Evolutionary conservation across 1,140 invertebrate genomes (phyloP).

Genomic region (Tenebrio molitor): DNA sequence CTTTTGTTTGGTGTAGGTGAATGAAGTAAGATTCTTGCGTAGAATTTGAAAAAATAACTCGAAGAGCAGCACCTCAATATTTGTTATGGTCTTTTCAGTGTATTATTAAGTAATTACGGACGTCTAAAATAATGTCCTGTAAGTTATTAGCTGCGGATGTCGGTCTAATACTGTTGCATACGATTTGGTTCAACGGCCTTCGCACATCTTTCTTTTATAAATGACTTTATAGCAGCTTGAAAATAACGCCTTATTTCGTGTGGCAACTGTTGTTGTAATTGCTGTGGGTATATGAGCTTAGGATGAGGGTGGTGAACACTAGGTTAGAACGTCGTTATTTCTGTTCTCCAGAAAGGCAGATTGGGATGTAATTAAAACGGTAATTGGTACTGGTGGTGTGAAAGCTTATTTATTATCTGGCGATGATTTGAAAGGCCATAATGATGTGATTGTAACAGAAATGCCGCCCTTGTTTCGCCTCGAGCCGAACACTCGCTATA

Average conservation of each 20-base stretch:
- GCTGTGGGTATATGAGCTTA: neutral
- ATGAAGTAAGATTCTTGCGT: too few species aligned
- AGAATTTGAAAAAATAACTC: too few species aligned
- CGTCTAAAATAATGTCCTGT: neutral
- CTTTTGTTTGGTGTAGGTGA: too few species aligned
- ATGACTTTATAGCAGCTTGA: conserved; percentile 11
- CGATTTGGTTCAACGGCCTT: conserved; percentile 2
- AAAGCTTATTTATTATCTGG: conserved; percentile 45
- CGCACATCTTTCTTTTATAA: conserved; percentile 7
- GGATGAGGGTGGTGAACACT: neutral
- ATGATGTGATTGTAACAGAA: conserved; percentile 44
- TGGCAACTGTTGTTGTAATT: neutral
- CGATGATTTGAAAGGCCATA: conserved; percentile 43
- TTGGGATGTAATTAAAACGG: conserved; percentile 15
- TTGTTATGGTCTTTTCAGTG: conserved; percentile 21
- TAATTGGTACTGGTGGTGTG: conserved; percentile 33
- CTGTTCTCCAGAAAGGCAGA: neutral
- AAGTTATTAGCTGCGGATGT: neutral
- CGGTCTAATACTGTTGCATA: neutral
- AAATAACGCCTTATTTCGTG: conserved; percentile 22
- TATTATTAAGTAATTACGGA: conserved; percentile 34
- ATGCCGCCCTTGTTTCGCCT: conserved; percentile 43
- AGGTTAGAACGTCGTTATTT: conserved; percentile 7
- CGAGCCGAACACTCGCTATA: conserved; percentile 10
- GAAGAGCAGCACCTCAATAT: conserved; percentile 19